Percentiles rank a stretch among this genome's conserved stretches.
phyloP scores from a whole-genome alignment of 2,113 vertebrate species.

The Dasypus novemcinctus region DNA sequence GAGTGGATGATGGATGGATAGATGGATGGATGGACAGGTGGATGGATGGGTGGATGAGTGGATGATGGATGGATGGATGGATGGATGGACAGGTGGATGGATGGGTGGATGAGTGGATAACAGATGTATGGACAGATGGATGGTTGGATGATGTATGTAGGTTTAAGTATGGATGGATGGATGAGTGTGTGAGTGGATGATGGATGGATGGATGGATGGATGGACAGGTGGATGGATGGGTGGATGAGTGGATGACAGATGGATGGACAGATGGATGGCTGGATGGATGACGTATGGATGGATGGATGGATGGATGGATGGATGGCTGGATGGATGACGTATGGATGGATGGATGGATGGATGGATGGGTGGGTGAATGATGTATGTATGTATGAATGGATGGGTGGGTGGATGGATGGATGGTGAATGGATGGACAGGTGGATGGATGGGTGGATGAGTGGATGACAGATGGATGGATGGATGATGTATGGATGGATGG shows the following conservation, averaged over 20 bases:
- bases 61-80: not conserved
- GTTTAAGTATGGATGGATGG: too few relatives aligned
- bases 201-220: too few relatives aligned
- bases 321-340: not conserved
- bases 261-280: not conserved
- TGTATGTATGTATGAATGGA: not conserved
- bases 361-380: not conserved
- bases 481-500: not conserved
- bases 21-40: not conserved
- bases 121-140: too few relatives aligned
- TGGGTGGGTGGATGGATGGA: too few relatives aligned
- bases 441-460: not conserved
- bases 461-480: too few relatives aligned
- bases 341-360: too few relatives aligned
- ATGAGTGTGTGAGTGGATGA: not conserved
- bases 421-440: not conserved
- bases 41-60: not conserved
- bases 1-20: not conserved
- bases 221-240: too few relatives aligned
- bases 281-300: too few relatives aligned
- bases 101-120: not conserved
- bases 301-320: not conserved
- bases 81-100: not conserved
- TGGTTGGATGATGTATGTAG: too few relatives aligned
- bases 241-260: not conserved